A percentile compares a stretch with the other conserved stretches of the same genome.
Evolutionary conservation across 2,113 vertebrate genomes (phyloP).

Genomic region (Puma concolor): DNA sequence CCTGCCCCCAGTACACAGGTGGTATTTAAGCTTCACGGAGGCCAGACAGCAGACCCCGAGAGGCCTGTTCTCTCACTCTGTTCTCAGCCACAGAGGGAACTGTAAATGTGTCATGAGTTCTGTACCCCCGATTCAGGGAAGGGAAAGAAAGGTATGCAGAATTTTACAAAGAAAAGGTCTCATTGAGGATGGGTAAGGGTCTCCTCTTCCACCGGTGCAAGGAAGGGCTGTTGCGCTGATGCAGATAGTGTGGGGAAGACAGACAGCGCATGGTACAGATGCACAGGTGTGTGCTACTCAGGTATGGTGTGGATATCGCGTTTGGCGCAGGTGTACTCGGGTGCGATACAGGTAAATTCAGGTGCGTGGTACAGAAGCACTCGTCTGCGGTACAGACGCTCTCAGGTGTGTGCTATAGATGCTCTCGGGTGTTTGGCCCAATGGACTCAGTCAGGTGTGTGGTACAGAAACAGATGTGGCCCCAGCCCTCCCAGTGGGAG

Average conservation of each 20-base stretch:
- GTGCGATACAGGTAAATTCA: not conserved
- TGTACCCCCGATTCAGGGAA: not conserved
- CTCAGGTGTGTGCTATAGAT: not conserved
- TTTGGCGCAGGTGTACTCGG: not conserved
- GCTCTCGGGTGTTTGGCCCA: too few relatives aligned
- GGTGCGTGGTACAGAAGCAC: not conserved
- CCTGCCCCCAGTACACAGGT: not conserved
- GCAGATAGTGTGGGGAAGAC: not conserved
- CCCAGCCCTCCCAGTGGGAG: not conserved
- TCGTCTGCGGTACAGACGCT: not conserved
- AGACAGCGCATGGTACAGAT: not conserved
- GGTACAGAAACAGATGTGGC: not conserved
- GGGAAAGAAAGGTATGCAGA: rapidly evolving
- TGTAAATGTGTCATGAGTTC: too few relatives aligned
- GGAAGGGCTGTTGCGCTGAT: not conserved
- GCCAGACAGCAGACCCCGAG: not conserved
- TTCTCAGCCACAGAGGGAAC: not conserved
- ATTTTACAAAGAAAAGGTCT: not conserved
- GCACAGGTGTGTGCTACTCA: not conserved
- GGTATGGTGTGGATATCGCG: not conserved
- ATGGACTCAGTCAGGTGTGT: too few relatives aligned
- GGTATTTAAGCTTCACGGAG: not conserved
- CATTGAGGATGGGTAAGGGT: not conserved
- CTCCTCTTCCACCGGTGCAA: too few relatives aligned
- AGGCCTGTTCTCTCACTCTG: not conserved